A percentile compares a stretch with the other conserved stretches of the same genome.
Conservation (phyloP, 2,113 vertebrate genomes). For the Platysteira castanea region DNA sequence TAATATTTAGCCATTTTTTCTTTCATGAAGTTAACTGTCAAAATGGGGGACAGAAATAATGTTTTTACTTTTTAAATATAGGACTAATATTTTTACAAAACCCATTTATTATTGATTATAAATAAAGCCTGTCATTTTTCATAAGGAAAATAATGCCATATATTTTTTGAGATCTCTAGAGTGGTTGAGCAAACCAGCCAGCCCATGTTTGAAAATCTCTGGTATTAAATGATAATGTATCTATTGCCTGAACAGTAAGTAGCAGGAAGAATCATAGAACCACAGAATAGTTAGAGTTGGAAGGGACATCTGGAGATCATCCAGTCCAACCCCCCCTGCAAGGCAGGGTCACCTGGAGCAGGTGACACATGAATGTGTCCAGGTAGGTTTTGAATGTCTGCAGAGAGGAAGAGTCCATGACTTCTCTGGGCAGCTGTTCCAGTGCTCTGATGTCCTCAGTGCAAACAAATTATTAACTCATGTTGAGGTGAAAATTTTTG, state of each 20-base stretch:
- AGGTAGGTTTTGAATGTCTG: not conserved
- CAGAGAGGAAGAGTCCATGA: not conserved
- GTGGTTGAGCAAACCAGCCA: not conserved
- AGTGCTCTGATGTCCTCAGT: not conserved
- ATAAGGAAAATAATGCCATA: not conserved
- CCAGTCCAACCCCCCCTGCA: no score
- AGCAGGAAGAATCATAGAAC: not conserved
- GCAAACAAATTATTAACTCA: not conserved
- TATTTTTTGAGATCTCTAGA: not conserved
- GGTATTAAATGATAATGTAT: not conserved
- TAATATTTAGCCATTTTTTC: not conserved
- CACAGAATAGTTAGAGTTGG: not conserved
- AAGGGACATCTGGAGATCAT: not conserved
- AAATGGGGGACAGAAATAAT: not conserved
- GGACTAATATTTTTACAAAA: not conserved
- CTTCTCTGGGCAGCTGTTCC: rapidly evolving
- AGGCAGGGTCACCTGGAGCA: not conserved
- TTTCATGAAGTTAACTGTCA: not conserved
- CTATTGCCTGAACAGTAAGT: not conserved
- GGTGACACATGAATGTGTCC: rapidly evolving
- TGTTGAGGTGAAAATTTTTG: rapidly evolving
- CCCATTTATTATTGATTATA: not conserved
- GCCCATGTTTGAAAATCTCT: not conserved
- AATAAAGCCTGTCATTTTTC: not conserved
- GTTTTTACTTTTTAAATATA: not conserved